Evolutionary conservation across 2,888 invertebrate genomes (phyloP), one percentile per base, ranked within the genome.

Genomic region (Idaea biselata): DNA sequence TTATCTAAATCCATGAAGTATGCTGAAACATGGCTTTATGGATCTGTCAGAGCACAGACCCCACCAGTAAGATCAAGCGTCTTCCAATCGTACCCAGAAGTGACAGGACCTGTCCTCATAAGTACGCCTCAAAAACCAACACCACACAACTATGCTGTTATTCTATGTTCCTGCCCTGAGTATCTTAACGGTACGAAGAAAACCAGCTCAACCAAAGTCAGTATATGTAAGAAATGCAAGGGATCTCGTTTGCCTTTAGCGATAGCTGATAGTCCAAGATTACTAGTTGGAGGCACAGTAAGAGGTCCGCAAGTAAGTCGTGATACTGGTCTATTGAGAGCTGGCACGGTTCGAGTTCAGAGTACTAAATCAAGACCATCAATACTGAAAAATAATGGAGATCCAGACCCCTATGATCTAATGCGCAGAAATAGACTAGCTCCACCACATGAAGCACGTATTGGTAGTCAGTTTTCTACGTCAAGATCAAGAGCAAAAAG

Each of bases 1-100:
- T 84, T 97, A 61, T 95, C 96, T 64, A 96, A 96, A 83, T 96
- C 96, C 79, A 96, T 97, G 96, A 95, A 96, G 83, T 96, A 96
- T 88, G 96, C 96, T 54, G 96, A 97, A 80, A 96, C 96, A 62
- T 97, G 97, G 97, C 93, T 97, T 16, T 97, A 97, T 80, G 96
- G 97, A 74, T 96, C 96, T 54, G 95, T 96, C 1, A 93, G 95
- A 75, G 93, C 91, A 69, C 91, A 93, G 70, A 93, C 92, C 74
- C 86, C 85, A 77, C 85, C 87, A 72, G 82, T 85, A 62, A 80
- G 93, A 77, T 88, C 92, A 57, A 89, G 92, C 66, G 89, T 94
- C 68, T 93, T 93, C 72, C 88, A 94, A 67, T 80, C 88, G 59
- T 93, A 93, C 68, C 81, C 91, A 58, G 93, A 93, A 67, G 87